phyloP scores from a whole-genome alignment of 2,888 invertebrate species.

The Cryptocephalus primarius region DNA sequence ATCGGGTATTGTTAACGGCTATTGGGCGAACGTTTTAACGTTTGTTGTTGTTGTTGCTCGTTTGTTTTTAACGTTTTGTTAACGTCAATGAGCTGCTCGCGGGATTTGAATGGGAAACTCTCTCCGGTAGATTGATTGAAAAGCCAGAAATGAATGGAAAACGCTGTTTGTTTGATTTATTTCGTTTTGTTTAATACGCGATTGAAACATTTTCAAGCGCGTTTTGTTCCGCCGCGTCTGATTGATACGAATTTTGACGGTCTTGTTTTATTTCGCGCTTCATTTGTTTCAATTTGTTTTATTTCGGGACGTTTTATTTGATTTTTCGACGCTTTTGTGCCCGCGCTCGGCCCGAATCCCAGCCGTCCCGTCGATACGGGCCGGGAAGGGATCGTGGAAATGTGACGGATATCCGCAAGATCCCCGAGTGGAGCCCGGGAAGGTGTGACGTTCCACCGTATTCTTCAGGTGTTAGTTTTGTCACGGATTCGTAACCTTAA shows the following conservation, averaged over 20 bases:
- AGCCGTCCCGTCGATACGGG: too few species aligned
- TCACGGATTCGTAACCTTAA: too few species aligned
- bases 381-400: too few species aligned
- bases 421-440: too few species aligned
- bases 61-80: conserved; percentile 21
- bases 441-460: too few species aligned
- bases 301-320: conserved; percentile 5
- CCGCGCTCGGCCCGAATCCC: too few species aligned
- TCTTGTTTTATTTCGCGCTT: conserved; percentile 16
- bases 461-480: too few species aligned
- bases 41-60: conserved; percentile 17
- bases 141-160: conserved; percentile 16
- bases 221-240: conserved; percentile 16
- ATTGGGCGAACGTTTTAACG: conserved; percentile 18
- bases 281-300: conserved; percentile 13
- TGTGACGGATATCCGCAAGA: too few species aligned
- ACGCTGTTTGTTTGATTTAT: conserved; percentile 20
- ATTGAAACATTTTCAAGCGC: conserved; percentile 12
- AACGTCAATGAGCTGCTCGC: conserved; percentile 17
- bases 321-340: neutral
- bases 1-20: conserved; percentile 25
- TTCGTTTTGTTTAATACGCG: conserved; percentile 16
- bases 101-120: conserved; percentile 13
- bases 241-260: conserved; percentile 20
- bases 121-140: conserved; percentile 18